Conservation (phyloP, 2,888 invertebrate genomes). For the Epiperipatus broadwayi region DNA sequence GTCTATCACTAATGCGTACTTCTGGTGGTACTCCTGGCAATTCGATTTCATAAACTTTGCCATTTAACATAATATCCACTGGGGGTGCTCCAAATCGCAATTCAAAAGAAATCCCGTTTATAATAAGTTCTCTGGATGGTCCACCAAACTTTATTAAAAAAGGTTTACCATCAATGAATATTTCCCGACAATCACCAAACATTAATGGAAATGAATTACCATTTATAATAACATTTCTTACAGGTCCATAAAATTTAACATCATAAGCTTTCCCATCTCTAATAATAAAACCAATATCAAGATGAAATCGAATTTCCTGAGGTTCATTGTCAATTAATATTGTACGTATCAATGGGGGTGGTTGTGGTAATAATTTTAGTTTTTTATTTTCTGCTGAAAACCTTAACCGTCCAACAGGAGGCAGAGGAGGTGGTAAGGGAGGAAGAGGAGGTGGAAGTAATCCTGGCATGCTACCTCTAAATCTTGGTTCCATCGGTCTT, state of each 20-base stretch:
- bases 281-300: slow-evolving; percentile 60
- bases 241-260: too few species aligned
- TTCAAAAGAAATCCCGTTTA: slow-evolving; percentile 73
- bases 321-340: slow-evolving; percentile 62
- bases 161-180: slow-evolving; percentile 42
- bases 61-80: slow-evolving; percentile 55
- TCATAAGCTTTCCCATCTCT: slow-evolving; percentile 63
- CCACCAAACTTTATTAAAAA: slow-evolving; percentile 64
- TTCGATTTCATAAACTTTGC: slow-evolving; percentile 52
- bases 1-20: slow-evolving; percentile 63
- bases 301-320: slow-evolving; percentile 65
- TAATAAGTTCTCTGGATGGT: slow-evolving; percentile 70
- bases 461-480: slow-evolving; percentile 19
- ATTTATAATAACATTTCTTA: too few species aligned
- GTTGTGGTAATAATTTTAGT: too few species aligned
- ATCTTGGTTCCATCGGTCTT: too few species aligned
- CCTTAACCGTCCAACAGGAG: slow-evolving; percentile 1
- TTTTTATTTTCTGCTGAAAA: too few species aligned
- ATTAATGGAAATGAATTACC: too few species aligned
- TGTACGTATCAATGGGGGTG: slow-evolving; percentile 41
- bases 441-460: slow-evolving; percentile 8
- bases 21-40: slow-evolving; percentile 79
- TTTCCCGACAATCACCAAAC: slow-evolving; percentile 46
- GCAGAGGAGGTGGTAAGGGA: neutral
- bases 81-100: slow-evolving; percentile 79